A percentile compares a stretch with the other conserved stretches of the same genome.
Conservation (phyloP, 2,113 vertebrate genomes). For the Zosterops lateralis region DNA sequence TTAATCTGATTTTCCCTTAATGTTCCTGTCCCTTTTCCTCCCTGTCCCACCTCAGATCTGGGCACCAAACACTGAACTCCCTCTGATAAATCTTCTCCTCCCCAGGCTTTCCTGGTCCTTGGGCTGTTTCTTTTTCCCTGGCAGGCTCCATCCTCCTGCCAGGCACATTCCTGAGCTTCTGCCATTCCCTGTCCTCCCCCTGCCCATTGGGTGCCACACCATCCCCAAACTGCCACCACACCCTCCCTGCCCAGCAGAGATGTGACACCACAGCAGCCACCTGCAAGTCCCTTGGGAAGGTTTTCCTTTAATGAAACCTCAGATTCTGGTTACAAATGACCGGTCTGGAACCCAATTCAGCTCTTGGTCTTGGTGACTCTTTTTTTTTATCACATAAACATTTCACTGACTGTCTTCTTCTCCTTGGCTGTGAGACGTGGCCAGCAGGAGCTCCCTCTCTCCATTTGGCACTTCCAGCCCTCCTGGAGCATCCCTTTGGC, state of each 20-base stretch:
- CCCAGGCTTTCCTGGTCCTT: neutral
- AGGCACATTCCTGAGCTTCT: neutral
- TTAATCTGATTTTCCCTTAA: neutral
- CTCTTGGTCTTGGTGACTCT: neutral
- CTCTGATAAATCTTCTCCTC: neutral
- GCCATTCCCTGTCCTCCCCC: neutral
- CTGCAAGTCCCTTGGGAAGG: neutral
- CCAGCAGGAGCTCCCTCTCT: neutral
- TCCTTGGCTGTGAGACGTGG: neutral
- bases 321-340: neutral
- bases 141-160: neutral
- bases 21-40: neutral
- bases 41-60: neutral
- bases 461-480: neutral
- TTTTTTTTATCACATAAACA: neutral
- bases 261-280: neutral
- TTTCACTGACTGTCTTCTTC: neutral
- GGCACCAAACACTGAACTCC: neutral
- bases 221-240: accelerated
- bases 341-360: neutral
- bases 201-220: neutral
- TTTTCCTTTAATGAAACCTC: slow-evolving; percentile 14
- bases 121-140: neutral
- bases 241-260: neutral
- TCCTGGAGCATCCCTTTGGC: neutral